phyloP scores from a whole-genome alignment of 2,797 vertebrate species.

The Sitta carolinensis region DNA sequence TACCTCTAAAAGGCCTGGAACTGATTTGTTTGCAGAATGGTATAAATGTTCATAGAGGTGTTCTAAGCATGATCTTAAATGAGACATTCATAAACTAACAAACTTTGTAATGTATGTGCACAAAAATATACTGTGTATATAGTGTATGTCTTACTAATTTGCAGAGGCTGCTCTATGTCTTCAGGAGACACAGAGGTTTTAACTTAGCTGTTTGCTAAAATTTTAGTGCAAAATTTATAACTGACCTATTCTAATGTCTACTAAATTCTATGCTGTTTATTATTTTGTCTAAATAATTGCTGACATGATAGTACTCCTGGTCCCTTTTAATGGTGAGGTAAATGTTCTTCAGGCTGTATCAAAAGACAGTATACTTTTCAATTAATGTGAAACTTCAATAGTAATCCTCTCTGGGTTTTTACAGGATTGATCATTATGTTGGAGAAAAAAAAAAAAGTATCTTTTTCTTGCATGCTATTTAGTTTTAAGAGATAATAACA shows the following conservation, averaged over 20 bases:
- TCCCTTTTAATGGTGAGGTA: not conserved
- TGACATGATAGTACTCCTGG: not conserved
- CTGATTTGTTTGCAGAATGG: not conserved
- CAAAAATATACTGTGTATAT: not conserved
- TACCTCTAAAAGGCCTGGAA: not conserved
- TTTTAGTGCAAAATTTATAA: not conserved
- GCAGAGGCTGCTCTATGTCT: not conserved
- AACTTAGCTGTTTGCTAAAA: not conserved
- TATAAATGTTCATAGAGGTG: not conserved
- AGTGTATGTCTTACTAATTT: not conserved
- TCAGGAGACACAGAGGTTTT: not conserved
- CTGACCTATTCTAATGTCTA: not conserved
- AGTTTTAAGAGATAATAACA: not conserved
- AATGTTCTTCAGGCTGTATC: not conserved
- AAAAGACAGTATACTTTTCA: not conserved
- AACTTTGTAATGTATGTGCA: not conserved
- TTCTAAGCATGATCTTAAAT: not conserved
- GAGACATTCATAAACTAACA: not conserved
- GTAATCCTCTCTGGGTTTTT: not conserved
- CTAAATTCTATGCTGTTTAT: conserved; percentile 1
- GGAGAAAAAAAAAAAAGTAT: not conserved
- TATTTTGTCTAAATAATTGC: conserved; percentile 38
- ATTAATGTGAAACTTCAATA: not conserved
- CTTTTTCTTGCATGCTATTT: not conserved
- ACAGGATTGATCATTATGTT: not conserved